phyloP scores from a whole-genome alignment of 2,797 vertebrate species.

The Anguilla obscura region DNA sequence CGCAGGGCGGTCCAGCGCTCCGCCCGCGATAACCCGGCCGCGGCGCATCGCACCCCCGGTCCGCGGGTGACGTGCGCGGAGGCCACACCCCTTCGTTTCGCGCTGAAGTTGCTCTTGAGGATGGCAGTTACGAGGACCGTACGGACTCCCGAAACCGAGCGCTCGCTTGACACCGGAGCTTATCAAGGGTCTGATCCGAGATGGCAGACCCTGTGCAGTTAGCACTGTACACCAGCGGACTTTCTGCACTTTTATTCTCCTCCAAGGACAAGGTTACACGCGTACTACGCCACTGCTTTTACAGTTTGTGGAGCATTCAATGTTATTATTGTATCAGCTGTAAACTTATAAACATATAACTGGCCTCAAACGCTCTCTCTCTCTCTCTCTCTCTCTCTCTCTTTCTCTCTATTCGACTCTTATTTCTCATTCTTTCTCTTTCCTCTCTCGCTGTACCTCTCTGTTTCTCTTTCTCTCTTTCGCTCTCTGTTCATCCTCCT shows the following conservation, averaged over 20 bases:
- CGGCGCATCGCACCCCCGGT: neutral
- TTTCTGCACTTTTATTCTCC: neutral
- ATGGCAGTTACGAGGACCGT: neutral
- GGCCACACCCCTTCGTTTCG: neutral
- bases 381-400: neutral
- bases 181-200: neutral
- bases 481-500: neutral
- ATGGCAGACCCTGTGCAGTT: neutral
- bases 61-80: neutral
- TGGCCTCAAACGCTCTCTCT: neutral
- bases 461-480: neutral
- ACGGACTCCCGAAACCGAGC: neutral
- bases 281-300: neutral
- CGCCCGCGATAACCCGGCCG: neutral
- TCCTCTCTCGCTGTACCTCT: neutral
- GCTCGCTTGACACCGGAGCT: neutral
- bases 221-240: neutral
- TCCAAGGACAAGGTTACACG: neutral
- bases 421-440: neutral
- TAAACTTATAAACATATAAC: neutral
- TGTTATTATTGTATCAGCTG: constrained; percentile 2
- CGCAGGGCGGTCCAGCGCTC: neutral
- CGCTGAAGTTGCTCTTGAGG: neutral
- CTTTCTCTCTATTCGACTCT: neutral
- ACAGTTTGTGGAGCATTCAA: neutral